phyloP scores from a whole-genome alignment of 1,140 invertebrate genomes.

The Mya arenaria region DNA sequence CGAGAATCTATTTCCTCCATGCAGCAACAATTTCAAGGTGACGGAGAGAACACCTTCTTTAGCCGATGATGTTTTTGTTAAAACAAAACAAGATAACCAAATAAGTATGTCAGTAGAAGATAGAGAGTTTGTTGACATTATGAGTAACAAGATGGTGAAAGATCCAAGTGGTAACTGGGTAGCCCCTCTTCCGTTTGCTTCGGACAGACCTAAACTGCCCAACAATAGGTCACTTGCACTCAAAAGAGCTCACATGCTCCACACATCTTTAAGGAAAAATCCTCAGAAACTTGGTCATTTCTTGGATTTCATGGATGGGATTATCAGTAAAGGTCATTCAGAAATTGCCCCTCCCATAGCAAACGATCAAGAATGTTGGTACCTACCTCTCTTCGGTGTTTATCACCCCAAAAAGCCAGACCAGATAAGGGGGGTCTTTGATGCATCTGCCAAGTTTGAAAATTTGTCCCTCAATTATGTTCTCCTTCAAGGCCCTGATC shows the following conservation, averaged over 20 bases:
- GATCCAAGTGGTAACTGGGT: background rate
- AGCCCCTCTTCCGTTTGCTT: constrained; percentile 1
- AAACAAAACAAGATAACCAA: background rate
- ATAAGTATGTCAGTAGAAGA: background rate
- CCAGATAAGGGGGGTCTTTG: constrained; percentile 58
- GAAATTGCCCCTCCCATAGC: background rate
- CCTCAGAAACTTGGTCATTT: background rate
- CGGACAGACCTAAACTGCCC: background rate
- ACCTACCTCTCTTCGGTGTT: constrained; percentile 53
- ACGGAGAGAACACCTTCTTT: background rate
- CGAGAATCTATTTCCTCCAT: background rate
- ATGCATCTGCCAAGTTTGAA: constrained; percentile 44
- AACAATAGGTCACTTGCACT: background rate
- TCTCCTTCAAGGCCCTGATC: constrained; percentile 64
- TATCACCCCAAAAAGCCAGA: constrained; percentile 58
- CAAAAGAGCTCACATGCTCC: background rate
- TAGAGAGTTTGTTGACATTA: background rate
- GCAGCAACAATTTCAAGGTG: constrained; percentile 22
- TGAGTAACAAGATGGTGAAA: background rate
- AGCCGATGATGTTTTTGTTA: background rate
- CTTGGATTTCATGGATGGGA: background rate
- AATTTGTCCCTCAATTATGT: constrained; percentile 67
- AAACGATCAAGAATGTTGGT: constrained; percentile 44
- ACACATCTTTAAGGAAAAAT: background rate
- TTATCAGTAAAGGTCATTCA: background rate